These are phyloP conservation scores for Dicrostonyx torquatus DNA, from an alignment of 2,797 vertebrate genomes.

Conservation along the genomic window DNA sequence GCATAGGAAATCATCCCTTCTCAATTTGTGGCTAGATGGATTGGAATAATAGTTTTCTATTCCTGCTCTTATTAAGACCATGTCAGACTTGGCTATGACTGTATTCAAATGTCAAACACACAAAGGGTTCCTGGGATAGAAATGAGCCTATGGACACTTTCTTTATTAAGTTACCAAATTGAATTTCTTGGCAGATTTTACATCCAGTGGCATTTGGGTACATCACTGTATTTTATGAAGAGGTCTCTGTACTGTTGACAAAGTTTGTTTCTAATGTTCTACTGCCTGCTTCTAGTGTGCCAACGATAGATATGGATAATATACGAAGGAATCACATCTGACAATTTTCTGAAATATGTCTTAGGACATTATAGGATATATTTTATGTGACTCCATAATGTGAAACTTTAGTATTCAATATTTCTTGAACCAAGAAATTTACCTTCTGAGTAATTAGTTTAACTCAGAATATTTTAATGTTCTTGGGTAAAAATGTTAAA, in stretches of 20 bases:
- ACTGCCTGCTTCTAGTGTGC: neutral
- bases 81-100: neutral
- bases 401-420: neutral
- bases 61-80: neutral
- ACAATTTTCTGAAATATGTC: neutral
- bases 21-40: neutral
- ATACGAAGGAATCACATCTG: neutral
- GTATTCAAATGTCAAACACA: neutral
- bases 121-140: neutral
- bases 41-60: neutral
- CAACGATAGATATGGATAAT: slow-evolving; percentile 30
- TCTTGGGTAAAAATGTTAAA: neutral
- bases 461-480: neutral
- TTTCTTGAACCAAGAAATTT: neutral
- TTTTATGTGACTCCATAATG: neutral
- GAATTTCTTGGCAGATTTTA: slow-evolving; percentile 28
- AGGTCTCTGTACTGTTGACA: neutral
- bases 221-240: slow-evolving; percentile 45
- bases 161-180: slow-evolving; percentile 51
- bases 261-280: slow-evolving; percentile 39
- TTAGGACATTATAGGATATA: neutral
- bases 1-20: neutral
- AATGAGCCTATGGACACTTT: slow-evolving; percentile 4
- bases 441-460: neutral
- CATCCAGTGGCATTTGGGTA: neutral